These are phyloP conservation scores for Stomorhina lunata DNA, from an alignment of 2,888 invertebrate genomes.

Conservation along the genomic window DNA sequence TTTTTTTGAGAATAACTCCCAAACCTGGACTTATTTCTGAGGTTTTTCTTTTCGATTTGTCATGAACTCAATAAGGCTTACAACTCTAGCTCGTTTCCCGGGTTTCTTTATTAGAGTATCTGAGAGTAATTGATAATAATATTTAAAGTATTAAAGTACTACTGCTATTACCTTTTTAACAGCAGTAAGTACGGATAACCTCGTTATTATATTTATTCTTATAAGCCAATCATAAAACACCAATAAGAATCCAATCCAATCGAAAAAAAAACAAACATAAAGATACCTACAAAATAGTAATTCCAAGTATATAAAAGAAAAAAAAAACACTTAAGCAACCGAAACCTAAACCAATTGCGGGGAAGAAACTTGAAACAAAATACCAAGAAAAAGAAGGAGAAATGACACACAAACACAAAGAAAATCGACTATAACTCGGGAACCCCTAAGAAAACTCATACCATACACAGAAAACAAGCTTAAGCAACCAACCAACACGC, in stretches of 20 bases:
- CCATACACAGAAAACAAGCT: constrained; percentile 9
- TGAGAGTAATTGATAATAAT: too few species aligned
- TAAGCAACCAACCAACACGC: background rate
- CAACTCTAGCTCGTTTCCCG: too few species aligned
- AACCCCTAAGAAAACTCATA: constrained; percentile 51
- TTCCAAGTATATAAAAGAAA: constrained; percentile 52
- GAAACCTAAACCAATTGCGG: constrained; percentile 46
- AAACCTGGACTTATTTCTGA: too few species aligned
- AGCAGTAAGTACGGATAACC: background rate
- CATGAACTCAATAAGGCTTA: too few species aligned
- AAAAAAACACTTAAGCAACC: constrained; percentile 1
- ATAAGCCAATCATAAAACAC: constrained; percentile 63
- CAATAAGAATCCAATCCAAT: constrained; percentile 65
- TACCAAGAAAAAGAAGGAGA: constrained; percentile 42
- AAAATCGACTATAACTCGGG: constrained; percentile 70
- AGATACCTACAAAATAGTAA: constrained; percentile 15
- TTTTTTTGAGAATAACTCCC: too few species aligned
- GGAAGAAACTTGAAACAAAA: constrained; percentile 64
- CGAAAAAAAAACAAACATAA: constrained; percentile 33
- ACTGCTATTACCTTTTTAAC: background rate
- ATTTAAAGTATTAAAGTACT: too few species aligned
- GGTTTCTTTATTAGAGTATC: too few species aligned
- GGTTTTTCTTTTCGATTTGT: too few species aligned
- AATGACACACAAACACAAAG: constrained; percentile 58
- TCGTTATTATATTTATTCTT: constrained; percentile 51